phyloP scores from a whole-genome alignment of 2,888 invertebrate species.

The Seira musarum region DNA sequence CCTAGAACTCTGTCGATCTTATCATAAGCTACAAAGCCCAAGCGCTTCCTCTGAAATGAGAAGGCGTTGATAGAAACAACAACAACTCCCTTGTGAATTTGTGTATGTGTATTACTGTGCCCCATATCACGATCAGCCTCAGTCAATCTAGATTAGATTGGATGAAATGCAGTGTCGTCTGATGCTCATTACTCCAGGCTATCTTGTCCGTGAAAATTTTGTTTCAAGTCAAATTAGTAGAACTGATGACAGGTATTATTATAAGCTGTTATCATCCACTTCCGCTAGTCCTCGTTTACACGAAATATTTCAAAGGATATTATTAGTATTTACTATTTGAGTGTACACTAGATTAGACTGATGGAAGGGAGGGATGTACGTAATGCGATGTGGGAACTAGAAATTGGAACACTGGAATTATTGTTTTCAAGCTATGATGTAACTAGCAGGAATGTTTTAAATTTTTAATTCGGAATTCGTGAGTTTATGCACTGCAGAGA shows the following conservation, averaged over 20 bases:
- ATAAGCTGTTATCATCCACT: conserved; percentile 43
- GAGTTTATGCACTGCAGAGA: not conserved
- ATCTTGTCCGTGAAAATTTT: not conserved
- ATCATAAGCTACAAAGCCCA: conserved; percentile 15
- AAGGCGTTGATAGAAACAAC: not conserved
- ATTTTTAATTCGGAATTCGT: not conserved
- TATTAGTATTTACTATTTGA: not conserved
- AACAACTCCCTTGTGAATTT: not conserved
- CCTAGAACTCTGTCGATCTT: conserved; percentile 15
- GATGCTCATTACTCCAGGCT: not conserved
- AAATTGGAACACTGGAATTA: not conserved
- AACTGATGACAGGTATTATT: conserved; percentile 58
- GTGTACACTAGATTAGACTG: not conserved
- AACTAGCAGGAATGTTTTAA: not conserved
- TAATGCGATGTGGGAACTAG: not conserved
- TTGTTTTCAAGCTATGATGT: too few relatives aligned
- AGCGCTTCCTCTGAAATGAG: not conserved
- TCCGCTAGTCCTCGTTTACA: conserved; percentile 25
- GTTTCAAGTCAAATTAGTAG: conserved; percentile 39
- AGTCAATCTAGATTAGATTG: not conserved
- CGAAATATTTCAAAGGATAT: not conserved
- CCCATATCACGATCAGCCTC: not conserved
- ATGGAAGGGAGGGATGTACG: not conserved
- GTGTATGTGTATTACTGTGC: not conserved
- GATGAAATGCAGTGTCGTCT: too few relatives aligned